A percentile compares a stretch with the other conserved stretches of the same genome.
phyloP scores from a whole-genome alignment of 2,113 vertebrate genomes.

The Cricetomys ansorgei region DNA sequence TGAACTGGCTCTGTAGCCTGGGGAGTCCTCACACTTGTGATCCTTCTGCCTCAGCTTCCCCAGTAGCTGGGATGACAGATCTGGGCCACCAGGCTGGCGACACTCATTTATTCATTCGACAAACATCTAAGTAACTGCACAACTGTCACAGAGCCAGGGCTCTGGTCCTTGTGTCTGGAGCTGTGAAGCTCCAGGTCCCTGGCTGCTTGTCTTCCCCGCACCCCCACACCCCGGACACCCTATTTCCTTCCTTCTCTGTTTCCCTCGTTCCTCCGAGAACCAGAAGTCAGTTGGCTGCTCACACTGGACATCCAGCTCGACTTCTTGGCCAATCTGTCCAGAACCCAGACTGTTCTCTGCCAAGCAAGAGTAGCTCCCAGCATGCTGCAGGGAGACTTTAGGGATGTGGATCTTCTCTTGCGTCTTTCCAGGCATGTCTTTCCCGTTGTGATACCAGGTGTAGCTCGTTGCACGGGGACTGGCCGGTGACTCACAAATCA shows the following conservation, averaged over 20 bases:
- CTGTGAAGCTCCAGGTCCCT: not conserved
- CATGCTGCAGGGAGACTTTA: slow-evolving; percentile 75
- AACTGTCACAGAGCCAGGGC: not conserved
- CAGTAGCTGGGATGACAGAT: not conserved
- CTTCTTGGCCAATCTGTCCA: not conserved
- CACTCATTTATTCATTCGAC: slow-evolving; percentile 47
- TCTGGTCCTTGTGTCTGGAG: not conserved
- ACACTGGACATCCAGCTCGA: slow-evolving; percentile 71
- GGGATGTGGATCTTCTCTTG: slow-evolving; percentile 77
- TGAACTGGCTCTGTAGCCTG: not conserved
- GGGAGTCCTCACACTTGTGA: not conserved
- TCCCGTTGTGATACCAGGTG: slow-evolving; percentile 63
- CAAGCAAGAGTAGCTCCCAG: slow-evolving; percentile 89
- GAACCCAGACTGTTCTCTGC: slow-evolving; percentile 89
- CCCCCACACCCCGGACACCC: not conserved
- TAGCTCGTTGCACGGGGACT: slow-evolving; percentile 65
- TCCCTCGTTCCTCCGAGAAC: not conserved
- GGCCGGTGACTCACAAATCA: slow-evolving; percentile 47
- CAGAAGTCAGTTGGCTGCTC: slow-evolving; percentile 26
- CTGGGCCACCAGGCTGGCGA: not conserved
- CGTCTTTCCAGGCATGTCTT: accelerated
- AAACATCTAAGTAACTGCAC: not conserved
- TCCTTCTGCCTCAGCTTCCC: not conserved
- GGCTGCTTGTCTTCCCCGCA: not conserved
- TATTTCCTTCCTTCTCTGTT: not conserved